These are phyloP conservation scores for Myotis myotis DNA, from an alignment of 2,797 vertebrate genomes.

Conservation along the genomic window DNA sequence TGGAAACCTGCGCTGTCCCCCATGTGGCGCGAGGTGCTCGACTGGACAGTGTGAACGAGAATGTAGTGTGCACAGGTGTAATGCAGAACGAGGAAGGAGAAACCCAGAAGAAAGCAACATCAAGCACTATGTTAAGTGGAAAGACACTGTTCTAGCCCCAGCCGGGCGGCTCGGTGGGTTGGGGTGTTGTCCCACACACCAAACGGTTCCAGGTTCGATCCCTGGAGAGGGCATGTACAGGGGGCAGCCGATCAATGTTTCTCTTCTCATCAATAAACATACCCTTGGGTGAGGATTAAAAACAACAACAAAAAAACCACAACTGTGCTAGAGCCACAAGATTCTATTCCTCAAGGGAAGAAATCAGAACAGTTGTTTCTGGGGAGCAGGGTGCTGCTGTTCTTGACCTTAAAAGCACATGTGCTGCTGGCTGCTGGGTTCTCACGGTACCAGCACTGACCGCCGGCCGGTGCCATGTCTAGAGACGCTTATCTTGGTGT, in stretches of 20 bases:
- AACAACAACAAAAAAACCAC: background rate
- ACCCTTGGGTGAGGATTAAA: background rate
- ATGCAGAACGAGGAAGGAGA: background rate
- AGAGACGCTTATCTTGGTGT: background rate
- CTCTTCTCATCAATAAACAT: background rate
- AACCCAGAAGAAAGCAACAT: background rate
- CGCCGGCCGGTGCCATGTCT: accelerated
- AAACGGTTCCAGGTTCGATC: background rate
- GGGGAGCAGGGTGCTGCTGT: background rate
- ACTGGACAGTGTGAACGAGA: background rate
- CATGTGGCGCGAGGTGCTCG: accelerated
- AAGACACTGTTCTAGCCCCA: background rate
- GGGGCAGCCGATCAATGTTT: background rate
- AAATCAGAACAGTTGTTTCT: background rate
- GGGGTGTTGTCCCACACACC: background rate
- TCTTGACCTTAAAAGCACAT: conserved; percentile 35
- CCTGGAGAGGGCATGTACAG: background rate
- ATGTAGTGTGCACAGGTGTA: accelerated
- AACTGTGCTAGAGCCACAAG: background rate
- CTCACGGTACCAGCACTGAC: background rate
- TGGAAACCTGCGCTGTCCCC: background rate
- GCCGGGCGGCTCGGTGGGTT: background rate
- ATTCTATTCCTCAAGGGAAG: background rate
- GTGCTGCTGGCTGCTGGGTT: background rate
- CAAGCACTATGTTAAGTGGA: background rate